These are phyloP conservation scores for Choloepus didactylus DNA, from an alignment of 2,797 vertebrate species.

Conservation along the genomic window DNA sequence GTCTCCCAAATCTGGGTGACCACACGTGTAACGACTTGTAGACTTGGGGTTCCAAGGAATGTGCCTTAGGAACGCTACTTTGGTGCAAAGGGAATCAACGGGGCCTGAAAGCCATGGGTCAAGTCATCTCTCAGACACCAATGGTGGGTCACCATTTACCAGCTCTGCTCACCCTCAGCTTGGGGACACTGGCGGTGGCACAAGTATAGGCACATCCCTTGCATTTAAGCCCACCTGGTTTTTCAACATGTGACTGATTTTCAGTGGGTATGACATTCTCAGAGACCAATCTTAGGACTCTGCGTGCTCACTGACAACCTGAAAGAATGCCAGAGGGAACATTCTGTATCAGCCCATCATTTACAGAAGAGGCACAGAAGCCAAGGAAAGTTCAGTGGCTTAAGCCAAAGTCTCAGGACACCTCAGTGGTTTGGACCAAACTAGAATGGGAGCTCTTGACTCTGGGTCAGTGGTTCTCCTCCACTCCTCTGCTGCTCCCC, in stretches of 20 bases:
- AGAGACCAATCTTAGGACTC: neutral
- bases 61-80: neutral
- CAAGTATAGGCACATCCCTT: neutral
- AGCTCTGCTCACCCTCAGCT: neutral
- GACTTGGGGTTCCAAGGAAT: neutral
- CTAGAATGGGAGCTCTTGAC: neutral
- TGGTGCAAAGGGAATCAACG: neutral
- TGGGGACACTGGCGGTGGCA: neutral
- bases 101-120: fast-evolving
- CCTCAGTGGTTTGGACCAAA: neutral
- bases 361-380: neutral
- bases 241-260: neutral
- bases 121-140: neutral
- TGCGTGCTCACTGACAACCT: no score
- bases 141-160: neutral
- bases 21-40: neutral
- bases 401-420: neutral
- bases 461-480: no score
- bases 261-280: neutral
- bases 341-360: neutral
- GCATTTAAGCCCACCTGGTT: neutral
- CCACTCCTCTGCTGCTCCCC: no score
- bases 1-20: neutral
- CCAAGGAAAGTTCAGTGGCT: neutral
- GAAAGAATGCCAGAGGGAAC: neutral